Evolutionary conservation across 2,113 vertebrate genomes (phyloP), one percentile per base, ranked within the genome.

Genomic region (Bambusicola thoracicus): DNA sequence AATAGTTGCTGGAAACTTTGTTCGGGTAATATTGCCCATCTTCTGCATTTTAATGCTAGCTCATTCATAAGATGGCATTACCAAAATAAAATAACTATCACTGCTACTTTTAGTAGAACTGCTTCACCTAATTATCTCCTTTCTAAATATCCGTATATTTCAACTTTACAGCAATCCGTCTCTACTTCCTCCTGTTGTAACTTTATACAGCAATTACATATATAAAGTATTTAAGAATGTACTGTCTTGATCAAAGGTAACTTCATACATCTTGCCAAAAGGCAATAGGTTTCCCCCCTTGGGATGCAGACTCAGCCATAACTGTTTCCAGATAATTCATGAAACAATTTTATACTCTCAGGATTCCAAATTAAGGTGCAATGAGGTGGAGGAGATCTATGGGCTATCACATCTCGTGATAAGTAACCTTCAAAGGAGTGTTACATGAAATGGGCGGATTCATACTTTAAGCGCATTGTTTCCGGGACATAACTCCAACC

Each of bases 391-490:
- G 70, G 81, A 94, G 49, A 77, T 75, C 67, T 91, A 69, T 58
- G 21, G 30, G 30, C 61, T 84, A 81, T 78, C 61, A 80, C 13
- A 85, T 92, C 81, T 94, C 2, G 0, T 80, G 87, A 82, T 73
- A 90, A 83, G 76, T 63, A 81, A 72, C 38, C n/a, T 80, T 70
- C 61, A 89, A 67, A 85, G 46, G 11, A 87, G 3, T 1, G 5
- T 32, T 72, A 83, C 56, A 53, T 72, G 51, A 89, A 88, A 73
- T 27, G 29, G 11, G 62, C 61, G 83, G 53, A 72, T 20, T 2
- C 0, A 0, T 61, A 75, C 10, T 43, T 69, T 6, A 80, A 0
- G 0, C 24, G 46, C 34, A 36, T 30, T 0, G 0, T 74, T 83
- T 85, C 56, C 78, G 61, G 38, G 30, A 70, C 68, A 56, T 53